Base-by-base conservation (phyloP, 2,888 invertebrate genomes). In the Eulithis testata region DNA sequence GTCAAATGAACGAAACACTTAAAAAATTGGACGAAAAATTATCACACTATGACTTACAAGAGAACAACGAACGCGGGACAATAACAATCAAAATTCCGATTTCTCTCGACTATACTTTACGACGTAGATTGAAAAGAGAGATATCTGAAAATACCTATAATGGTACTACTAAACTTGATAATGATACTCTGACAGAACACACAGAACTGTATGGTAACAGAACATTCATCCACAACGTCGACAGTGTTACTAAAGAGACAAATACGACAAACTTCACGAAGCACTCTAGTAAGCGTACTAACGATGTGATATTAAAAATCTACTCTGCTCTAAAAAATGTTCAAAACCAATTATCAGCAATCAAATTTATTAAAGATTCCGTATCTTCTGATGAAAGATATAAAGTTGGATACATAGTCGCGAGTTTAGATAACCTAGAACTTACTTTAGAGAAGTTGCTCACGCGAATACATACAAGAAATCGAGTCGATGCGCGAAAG, bases 371-470 rank as follows among this genome's bases (percentile, higher is more conserved):
- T 40, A 51, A 27, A 2, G 21, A 40, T 7, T 1, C 31, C 7
- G 3, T 55, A 27, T 27, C 27, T 7, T 55, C 55, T 27, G 50
- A 58, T 4, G 27, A 50, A 14, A 27, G 7, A n/a, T 58, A 43
- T 8, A 58, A 50, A 58, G n/a, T 27, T 3, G 58, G 58, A 4
- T 58, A 50, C 27, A 43, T 58, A n/a, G 12, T 58, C 11, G 50
- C 50, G 0, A 58, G 43, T 12, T 50, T 58, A 12, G 58, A 58
- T 6, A 58, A 9, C 9, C 8, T 58, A 5, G 50, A 58, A 9
- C 27, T 40, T 1, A 50, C 50, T 27, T 27, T 58, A 11, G 27
- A 50, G 12, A 58, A 58, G 37, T 12, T 58, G 11, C 12, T 43
- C 21, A 43, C n/a, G 7, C n/a, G 37, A 40, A 50, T 43, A 3